These are phyloP conservation scores for Hippolais icterina DNA, from an alignment of 2,113 vertebrate genomes.

Conservation along the genomic window DNA sequence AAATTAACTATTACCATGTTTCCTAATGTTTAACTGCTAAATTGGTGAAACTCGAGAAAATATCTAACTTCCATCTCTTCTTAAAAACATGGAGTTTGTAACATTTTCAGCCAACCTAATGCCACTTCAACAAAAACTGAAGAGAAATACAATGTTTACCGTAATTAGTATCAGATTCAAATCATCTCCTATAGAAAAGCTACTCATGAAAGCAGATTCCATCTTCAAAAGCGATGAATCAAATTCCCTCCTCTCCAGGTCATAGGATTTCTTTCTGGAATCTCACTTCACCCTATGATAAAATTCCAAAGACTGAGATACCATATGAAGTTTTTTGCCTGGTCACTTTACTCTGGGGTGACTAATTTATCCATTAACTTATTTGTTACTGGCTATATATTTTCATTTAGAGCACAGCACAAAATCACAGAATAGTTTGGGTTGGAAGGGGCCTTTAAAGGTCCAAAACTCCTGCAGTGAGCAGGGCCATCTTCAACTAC, in stretches of 20 bases:
- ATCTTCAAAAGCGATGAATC: not conserved
- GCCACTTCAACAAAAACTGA: not conserved
- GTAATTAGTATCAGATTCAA: not conserved
- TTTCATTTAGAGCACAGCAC: not conserved
- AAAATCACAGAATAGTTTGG: not conserved
- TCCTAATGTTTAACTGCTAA: not conserved
- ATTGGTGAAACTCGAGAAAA: not conserved
- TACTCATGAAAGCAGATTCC: not conserved
- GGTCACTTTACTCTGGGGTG: not conserved
- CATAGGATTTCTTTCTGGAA: not conserved
- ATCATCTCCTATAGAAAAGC: not conserved
- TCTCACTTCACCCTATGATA: not conserved
- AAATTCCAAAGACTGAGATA: not conserved
- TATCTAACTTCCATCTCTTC: not conserved
- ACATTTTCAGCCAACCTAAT: not conserved
- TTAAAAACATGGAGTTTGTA: not conserved
- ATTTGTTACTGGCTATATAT: not conserved
- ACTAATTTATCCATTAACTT: not conserved
- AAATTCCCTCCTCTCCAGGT: not conserved
- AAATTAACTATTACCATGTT: constrained; percentile 13
- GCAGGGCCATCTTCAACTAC: not conserved
- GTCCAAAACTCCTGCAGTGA: not conserved
- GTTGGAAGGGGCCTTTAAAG: not conserved
- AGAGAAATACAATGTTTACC: not conserved
- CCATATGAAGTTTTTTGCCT: not conserved